phyloP scores from a whole-genome alignment of 2,113 vertebrate species.

The Pseudorectes ferrugineus region DNA sequence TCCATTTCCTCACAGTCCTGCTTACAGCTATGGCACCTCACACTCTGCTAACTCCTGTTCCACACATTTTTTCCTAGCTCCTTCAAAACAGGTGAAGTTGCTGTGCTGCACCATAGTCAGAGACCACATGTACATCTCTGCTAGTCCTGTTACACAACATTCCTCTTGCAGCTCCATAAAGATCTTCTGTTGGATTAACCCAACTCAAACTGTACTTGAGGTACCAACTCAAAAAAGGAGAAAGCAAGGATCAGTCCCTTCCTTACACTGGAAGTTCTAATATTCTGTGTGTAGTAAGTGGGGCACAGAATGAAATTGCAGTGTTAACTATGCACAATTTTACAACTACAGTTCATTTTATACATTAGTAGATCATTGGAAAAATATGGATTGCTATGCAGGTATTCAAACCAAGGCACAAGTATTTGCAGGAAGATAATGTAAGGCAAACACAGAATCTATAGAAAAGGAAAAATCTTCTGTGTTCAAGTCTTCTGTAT shows the following conservation, averaged over 20 bases:
- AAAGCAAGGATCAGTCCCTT: neutral
- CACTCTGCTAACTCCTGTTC: neutral
- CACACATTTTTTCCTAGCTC: neutral
- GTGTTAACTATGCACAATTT: neutral
- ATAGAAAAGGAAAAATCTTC: neutral
- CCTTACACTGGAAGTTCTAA: neutral
- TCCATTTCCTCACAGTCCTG: neutral
- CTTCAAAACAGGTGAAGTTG: neutral
- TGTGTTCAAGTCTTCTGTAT: neutral
- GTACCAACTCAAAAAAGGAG: neutral
- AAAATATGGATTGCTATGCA: neutral
- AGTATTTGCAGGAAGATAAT: neutral
- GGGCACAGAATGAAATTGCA: neutral
- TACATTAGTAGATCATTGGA: neutral
- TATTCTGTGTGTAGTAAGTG: neutral
- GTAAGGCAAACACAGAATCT: neutral
- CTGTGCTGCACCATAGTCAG: neutral
- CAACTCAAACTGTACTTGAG: neutral
- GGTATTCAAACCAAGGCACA: neutral
- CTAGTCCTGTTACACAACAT: neutral
- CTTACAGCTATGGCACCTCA: neutral
- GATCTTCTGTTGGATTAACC: neutral
- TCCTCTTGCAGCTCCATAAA: neutral
- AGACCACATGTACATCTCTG: neutral
- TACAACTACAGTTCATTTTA: neutral